Percentiles rank a stretch among this genome's conserved stretches.
These are phyloP conservation scores for Microcebus griseorufus DNA, from an alignment of 2,113 vertebrate species.

Conservation along the genomic window DNA sequence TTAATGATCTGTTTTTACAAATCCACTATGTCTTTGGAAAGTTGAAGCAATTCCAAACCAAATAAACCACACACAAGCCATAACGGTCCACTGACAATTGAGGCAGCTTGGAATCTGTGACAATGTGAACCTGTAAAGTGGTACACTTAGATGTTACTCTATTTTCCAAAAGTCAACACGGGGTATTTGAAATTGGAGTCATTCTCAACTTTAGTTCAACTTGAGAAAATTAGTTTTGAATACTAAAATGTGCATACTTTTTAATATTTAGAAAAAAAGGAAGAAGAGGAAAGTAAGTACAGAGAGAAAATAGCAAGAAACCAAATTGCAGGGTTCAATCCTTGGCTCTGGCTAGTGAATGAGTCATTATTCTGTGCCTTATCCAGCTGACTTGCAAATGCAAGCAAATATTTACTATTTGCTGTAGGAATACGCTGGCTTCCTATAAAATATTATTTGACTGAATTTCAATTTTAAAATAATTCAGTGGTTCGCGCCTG, in stretches of 20 bases:
- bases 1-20: slow-evolving; percentile 89
- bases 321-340: neutral
- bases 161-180: slow-evolving; percentile 41
- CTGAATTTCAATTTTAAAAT: neutral
- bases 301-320: slow-evolving; percentile 15
- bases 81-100: slow-evolving; percentile 89
- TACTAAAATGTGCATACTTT: neutral
- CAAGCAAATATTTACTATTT: slow-evolving; percentile 36
- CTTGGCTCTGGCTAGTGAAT: neutral
- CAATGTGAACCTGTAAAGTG: slow-evolving; percentile 77
- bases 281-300: neutral
- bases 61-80: slow-evolving; percentile 90
- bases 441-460: slow-evolving; percentile 22
- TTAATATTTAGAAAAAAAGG: neutral
- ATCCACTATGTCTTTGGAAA: slow-evolving; percentile 93
- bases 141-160: neutral
- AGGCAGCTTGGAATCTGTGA: slow-evolving; percentile 82
- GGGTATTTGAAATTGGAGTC: neutral
- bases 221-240: neutral
- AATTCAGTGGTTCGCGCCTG: neutral
- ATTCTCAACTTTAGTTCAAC: slow-evolving; percentile 23
- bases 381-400: neutral
- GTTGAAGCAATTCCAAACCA: slow-evolving; percentile 92
- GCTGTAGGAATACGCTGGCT: neutral
- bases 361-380: neutral